Evolutionary conservation across 2,797 vertebrate species (phyloP), one percentile per base, ranked within the genome.

Genomic region (Eospalax fontanierii): DNA sequence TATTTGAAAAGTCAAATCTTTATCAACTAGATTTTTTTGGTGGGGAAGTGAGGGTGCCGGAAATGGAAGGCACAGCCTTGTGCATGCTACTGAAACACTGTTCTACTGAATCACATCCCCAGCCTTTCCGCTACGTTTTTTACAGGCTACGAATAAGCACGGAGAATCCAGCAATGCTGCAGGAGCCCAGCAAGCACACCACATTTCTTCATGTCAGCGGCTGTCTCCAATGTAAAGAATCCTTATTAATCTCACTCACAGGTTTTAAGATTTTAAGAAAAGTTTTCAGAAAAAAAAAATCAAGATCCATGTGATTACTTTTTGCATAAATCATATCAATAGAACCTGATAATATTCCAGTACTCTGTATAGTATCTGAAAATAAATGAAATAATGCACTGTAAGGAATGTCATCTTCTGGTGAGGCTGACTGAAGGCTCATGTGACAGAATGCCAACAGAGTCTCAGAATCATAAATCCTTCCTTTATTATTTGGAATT

Each of bases 261-360:
- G 43, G 81, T 73, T 96, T 96, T 71, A 89, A 91, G 85, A 68
- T 35, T 66, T 84, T 89, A 96, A 91, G 46, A 71, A 2, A 84
- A 85, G 92, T 97, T 95, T 88, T 97, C 43, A 66, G 70, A 94
- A 78, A 71, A 88, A 24, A 68, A 87, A 35, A 94, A 40, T 24
- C 75, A 83, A 86, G 0, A 88, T 92, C n/a, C 15, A 78, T 50
- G 63, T 80, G 83, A 38, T 85, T 81, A 95, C 46, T 73, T 57
- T 85, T 71, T 3, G 94, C 26, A 89, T 35, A 50, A 90, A 85
- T 91, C 87, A 15, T 19, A 86, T 59, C 2, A 59, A 61, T 79
- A 54, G 5, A n/a, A 95, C 76, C 28, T 12, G 74, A 90, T 85
- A 73, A 57, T 54, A 78, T 9, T 94, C 73, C 28, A 80, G 1